Evolutionary conservation across 2,888 invertebrate species (phyloP).

Genomic region (Hecatera dysodea): DNA sequence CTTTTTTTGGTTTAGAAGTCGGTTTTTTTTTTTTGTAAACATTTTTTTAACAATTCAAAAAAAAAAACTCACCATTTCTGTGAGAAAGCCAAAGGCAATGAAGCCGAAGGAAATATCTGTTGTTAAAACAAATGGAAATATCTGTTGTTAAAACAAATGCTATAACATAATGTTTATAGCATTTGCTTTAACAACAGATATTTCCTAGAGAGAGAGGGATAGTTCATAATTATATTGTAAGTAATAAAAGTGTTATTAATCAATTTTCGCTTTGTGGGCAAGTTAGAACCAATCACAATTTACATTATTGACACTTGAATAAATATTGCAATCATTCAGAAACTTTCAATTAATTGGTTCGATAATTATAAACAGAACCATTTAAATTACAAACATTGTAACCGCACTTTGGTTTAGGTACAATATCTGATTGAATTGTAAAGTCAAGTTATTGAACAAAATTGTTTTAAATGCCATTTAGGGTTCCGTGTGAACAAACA

Average conservation of each 20-base stretch:
- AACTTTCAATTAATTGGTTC: conserved; percentile 9
- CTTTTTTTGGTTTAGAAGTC: too few relatives aligned
- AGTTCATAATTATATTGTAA: not conserved
- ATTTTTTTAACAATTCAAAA: too few relatives aligned
- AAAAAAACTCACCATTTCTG: too few relatives aligned
- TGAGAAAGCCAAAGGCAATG: too few relatives aligned
- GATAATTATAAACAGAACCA: not conserved
- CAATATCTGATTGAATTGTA: not conserved
- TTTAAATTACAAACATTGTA: not conserved
- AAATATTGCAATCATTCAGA: conserved; percentile 5
- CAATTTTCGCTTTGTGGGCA: not conserved
- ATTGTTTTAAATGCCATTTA: not conserved
- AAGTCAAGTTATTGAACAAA: not conserved
- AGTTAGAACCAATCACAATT: not conserved
- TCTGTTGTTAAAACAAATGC: too few relatives aligned
- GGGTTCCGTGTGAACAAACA: too few relatives aligned
- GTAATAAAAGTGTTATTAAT: not conserved
- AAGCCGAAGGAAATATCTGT: too few relatives aligned
- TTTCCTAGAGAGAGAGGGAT: too few relatives aligned
- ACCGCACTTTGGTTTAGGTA: not conserved
- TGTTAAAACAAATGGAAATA: too few relatives aligned
- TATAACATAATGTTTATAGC: too few relatives aligned
- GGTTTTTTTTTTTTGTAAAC: too few relatives aligned
- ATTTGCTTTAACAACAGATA: too few relatives aligned
- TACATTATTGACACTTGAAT: not conserved